These are phyloP conservation scores for Noctua janthe DNA, from an alignment of 2,888 invertebrate species.

Conservation along the genomic window DNA sequence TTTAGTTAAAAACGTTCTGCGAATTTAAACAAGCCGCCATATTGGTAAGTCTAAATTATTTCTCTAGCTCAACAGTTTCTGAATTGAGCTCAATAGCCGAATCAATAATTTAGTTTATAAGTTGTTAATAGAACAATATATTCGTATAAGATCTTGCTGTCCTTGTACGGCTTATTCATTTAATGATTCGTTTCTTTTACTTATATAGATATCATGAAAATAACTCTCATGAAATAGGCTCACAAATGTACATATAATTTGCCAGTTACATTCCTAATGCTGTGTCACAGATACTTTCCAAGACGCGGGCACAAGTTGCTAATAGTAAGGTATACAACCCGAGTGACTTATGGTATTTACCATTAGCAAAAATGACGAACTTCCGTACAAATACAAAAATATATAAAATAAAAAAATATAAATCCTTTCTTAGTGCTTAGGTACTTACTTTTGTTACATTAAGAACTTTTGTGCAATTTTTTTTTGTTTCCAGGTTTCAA, in stretches of 20 bases:
- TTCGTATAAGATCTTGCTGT: no score
- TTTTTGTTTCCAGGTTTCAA: neutral
- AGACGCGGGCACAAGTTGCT: neutral
- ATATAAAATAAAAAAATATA: neutral
- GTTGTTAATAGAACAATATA: neutral
- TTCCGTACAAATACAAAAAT: neutral
- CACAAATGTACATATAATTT: neutral
- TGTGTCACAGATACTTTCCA: neutral
- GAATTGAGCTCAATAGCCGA: slow-evolving; percentile 3
- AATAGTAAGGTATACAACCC: neutral
- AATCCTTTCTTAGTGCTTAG: no score
- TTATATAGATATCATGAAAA: neutral
- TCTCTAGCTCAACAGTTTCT: slow-evolving; percentile 1
- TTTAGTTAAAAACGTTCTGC: slow-evolving; percentile 15
- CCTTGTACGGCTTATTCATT: neutral
- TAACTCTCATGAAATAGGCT: neutral
- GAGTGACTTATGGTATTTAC: neutral
- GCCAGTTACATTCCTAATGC: neutral
- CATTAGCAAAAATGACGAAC: neutral
- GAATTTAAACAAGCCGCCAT: slow-evolving; percentile 12
- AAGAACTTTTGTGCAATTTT: neutral
- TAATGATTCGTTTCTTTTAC: neutral
- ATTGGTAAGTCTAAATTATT: neutral
- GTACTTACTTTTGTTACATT: neutral
- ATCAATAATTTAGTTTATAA: neutral